phyloP scores from a whole-genome alignment of 2,113 vertebrate genomes.

The Protobothrops mucrosquamatus region DNA sequence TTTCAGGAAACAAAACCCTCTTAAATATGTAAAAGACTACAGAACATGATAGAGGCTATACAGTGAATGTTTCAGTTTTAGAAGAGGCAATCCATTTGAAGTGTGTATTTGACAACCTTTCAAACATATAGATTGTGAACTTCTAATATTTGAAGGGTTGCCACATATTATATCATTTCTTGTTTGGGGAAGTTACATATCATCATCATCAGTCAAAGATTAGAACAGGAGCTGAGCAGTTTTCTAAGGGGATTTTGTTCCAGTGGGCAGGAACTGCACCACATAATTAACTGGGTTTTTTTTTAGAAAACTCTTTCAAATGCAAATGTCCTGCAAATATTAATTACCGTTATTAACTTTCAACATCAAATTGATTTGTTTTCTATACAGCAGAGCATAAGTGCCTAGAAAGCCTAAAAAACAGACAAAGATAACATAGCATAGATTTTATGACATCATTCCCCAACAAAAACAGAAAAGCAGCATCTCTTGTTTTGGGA shows the following conservation, averaged over 20 bases:
- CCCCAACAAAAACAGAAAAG: slow-evolving; percentile 8
- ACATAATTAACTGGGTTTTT: not conserved
- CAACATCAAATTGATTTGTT: not conserved
- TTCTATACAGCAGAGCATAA: not conserved
- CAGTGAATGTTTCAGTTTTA: not conserved
- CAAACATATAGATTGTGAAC: not conserved
- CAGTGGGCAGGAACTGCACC: not conserved
- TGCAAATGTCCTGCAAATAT: not conserved
- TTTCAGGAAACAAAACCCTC: not conserved
- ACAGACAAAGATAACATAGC: not conserved
- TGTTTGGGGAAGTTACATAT: not conserved
- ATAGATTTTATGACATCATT: not conserved
- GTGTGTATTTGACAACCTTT: not conserved
- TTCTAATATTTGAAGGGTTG: not conserved
- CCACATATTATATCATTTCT: not conserved
- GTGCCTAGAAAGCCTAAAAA: not conserved
- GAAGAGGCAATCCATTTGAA: not conserved
- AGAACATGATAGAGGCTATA: not conserved
- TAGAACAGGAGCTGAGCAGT: not conserved
- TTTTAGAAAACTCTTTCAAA: not conserved
- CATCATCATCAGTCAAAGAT: not conserved
- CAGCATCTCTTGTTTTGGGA: not conserved
- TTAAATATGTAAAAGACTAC: not conserved
- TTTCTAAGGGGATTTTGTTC: not conserved
- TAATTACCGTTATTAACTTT: not conserved